These are phyloP conservation scores for Caenorhabditis japonica DNA, from an alignment of 2,888 invertebrate species.

Conservation along the genomic window DNA sequence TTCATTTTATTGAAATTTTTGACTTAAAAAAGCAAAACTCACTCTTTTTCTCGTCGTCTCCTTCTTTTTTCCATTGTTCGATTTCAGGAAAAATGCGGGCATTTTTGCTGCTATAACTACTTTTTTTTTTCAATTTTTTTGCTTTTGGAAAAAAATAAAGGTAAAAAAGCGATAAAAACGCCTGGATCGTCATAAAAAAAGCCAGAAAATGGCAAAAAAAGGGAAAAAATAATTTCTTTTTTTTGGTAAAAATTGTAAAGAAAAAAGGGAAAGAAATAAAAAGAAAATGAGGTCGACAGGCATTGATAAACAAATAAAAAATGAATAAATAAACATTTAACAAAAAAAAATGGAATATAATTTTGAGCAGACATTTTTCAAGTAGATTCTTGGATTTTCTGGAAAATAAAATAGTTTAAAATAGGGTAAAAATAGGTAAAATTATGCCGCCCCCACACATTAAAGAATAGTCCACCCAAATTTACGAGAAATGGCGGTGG, in stretches of 20 bases:
- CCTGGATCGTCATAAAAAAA: neutral
- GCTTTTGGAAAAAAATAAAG: constrained; percentile 10
- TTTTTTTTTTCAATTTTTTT: too few relatives aligned
- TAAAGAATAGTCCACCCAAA: too few relatives aligned
- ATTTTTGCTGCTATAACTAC: constrained; percentile 45
- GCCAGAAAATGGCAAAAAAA: neutral
- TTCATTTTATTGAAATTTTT: neutral
- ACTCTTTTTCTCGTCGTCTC: constrained; percentile 29
- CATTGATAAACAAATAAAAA: neutral
- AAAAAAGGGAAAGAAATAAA: too few relatives aligned
- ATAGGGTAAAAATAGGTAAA: too few relatives aligned
- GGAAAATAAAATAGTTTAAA: constrained; percentile 12
- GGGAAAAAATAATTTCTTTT: constrained; percentile 1
- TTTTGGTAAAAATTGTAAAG: neutral
- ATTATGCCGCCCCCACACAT: too few relatives aligned
- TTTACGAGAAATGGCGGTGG: too few relatives aligned
- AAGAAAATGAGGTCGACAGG: too few relatives aligned
- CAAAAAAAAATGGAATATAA: constrained; percentile 3
- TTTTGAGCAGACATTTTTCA: neutral
- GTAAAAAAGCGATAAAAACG: constrained; percentile 1
- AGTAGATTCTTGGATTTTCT: constrained; percentile 31
- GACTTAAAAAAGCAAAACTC: constrained; percentile 7
- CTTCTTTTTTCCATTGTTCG: constrained; percentile 7
- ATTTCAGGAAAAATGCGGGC: constrained; percentile 60
- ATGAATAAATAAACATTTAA: neutral